Conservation (phyloP, 1,140 invertebrate species). For the Triops cancriformis region DNA sequence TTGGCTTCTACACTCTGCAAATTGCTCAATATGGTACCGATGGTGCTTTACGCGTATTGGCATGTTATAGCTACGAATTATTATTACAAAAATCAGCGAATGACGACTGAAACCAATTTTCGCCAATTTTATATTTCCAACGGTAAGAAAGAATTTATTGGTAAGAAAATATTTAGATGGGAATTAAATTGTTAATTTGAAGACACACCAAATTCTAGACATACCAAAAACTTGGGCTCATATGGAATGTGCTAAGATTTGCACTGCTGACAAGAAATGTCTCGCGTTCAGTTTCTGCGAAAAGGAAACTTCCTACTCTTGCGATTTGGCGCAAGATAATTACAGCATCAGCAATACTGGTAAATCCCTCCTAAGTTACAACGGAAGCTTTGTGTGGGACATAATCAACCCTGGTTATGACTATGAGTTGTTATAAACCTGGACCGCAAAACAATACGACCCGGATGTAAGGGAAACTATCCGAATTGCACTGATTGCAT, state of each 20-base stretch:
- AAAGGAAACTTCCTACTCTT: background rate
- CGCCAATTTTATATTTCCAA: too few species aligned
- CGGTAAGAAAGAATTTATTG: too few species aligned
- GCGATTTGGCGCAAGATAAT: background rate
- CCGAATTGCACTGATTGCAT: background rate
- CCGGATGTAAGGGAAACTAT: background rate
- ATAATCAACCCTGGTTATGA: background rate
- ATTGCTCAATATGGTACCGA: too few species aligned
- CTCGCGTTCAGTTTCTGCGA: background rate
- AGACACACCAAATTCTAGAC: background rate
- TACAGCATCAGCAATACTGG: background rate
- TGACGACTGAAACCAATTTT: too few species aligned
- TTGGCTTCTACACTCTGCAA: too few species aligned
- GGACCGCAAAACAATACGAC: background rate
- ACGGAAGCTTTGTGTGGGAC: background rate
- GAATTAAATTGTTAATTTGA: too few species aligned
- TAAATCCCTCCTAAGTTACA: background rate
- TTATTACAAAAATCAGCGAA: too few species aligned
- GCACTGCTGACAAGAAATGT: background rate
- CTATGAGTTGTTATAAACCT: background rate
- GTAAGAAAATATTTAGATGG: too few species aligned
- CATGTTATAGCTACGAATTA: too few species aligned
- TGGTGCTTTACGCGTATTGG: too few species aligned
- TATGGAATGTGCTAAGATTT: background rate
- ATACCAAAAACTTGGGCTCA: background rate